These are phyloP conservation scores for Nezara viridula DNA, from an alignment of 2,888 invertebrate genomes.

Conservation along the genomic window DNA sequence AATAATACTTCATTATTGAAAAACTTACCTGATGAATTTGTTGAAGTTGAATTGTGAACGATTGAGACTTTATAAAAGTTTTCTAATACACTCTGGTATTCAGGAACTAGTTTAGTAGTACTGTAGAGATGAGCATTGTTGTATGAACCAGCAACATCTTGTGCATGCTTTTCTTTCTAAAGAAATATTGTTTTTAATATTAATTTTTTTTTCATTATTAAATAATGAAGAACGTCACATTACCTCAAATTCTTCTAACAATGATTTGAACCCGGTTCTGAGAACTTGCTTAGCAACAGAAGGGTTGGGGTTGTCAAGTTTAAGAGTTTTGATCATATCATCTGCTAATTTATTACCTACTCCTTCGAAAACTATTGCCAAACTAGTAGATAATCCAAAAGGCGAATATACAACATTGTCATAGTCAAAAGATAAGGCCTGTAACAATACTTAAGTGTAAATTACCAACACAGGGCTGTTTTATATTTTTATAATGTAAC, in stretches of 20 bases:
- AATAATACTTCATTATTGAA: background rate
- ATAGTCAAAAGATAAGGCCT: constrained; percentile 65
- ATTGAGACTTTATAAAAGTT: constrained; percentile 67
- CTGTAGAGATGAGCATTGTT: constrained; percentile 66
- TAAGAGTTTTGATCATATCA: constrained; percentile 66
- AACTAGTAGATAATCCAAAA: constrained; percentile 67
- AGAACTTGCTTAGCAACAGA: constrained; percentile 63
- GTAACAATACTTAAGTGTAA: background rate
- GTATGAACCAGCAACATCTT: constrained; percentile 66
- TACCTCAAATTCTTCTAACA: constrained; percentile 66
- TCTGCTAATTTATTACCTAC: constrained; percentile 66
- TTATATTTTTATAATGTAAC: background rate
- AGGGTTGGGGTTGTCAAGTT: constrained; percentile 63
- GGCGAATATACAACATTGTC: constrained; percentile 67
- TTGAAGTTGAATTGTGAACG: constrained; percentile 63
- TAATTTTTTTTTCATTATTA: background rate
- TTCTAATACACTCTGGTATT: constrained; percentile 66
- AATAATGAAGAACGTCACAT: constrained; percentile 17
- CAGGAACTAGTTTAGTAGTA: constrained; percentile 65
- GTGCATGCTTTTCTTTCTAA: constrained; percentile 54
- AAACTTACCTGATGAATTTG: constrained; percentile 65
- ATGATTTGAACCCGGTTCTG: constrained; percentile 66
- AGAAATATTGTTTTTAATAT: background rate
- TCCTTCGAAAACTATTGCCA: constrained; percentile 67
- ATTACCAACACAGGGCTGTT: background rate